Evolutionary conservation across 1,140 invertebrate species (phyloP).

Genomic region (Drosophila miranda): DNA sequence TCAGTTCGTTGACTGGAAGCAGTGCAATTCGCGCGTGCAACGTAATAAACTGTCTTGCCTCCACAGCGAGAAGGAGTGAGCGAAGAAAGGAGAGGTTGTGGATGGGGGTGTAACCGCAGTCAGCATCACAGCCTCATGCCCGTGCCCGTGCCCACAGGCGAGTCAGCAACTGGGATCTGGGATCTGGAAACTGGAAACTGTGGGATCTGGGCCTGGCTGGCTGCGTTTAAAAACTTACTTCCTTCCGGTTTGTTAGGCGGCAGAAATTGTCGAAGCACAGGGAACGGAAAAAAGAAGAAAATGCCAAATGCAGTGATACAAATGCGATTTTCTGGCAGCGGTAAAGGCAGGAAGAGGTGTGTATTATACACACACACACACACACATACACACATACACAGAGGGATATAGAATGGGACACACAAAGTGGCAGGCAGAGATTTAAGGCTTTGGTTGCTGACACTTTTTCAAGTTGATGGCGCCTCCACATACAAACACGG

Average conservation of each 20-base stretch:
- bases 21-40: constrained; percentile 71
- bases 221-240: constrained; percentile 76
- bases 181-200: background rate
- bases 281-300: constrained; percentile 21
- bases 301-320: constrained; percentile 76
- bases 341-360: constrained; percentile 53
- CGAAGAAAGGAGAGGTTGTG: background rate
- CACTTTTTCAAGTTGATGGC: constrained; percentile 77
- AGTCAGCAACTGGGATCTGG: constrained; percentile 32
- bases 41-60: constrained; percentile 63
- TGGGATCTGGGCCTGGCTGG: constrained; percentile 26
- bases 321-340: constrained; percentile 66
- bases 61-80: background rate
- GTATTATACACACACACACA: constrained; percentile 27
- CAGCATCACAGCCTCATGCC: constrained; percentile 41
- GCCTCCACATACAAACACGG: constrained; percentile 37
- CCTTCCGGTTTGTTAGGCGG: constrained; percentile 78
- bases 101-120: constrained; percentile 25
- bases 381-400: constrained; percentile 10
- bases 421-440: constrained; percentile 68
- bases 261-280: constrained; percentile 47
- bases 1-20: constrained; percentile 68
- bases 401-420: background rate
- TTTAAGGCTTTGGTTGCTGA: constrained; percentile 74
- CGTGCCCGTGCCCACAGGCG: constrained; percentile 48